Percentiles rank a stretch among this genome's conserved stretches.
phyloP scores from a whole-genome alignment of 1,140 invertebrate genomes.

The Drosophila bocki region DNA sequence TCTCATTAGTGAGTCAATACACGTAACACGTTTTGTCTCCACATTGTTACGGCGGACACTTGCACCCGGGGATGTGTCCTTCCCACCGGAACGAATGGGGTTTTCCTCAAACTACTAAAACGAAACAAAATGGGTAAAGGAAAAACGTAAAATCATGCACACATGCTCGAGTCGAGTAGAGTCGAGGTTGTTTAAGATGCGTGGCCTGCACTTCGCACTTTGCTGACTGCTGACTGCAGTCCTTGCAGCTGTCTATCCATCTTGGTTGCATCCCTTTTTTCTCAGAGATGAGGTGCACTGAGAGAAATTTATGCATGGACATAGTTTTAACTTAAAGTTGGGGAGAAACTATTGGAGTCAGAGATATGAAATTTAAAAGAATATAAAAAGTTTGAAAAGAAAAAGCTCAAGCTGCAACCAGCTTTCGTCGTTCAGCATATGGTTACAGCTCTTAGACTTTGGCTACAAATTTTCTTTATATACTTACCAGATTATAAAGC shows the following conservation, averaged over 20 bases:
- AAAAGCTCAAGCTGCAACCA: too few species aligned
- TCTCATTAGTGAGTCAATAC: constrained; percentile 79
- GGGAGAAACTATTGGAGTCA: not conserved
- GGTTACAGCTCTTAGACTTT: too few species aligned
- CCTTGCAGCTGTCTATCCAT: constrained; percentile 54
- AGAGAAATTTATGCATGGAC: not conserved
- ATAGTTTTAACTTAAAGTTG: not conserved
- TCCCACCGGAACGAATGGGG: not conserved
- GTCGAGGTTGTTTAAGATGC: constrained; percentile 62
- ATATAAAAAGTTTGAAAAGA: too few species aligned
- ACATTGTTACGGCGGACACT: constrained; percentile 62
- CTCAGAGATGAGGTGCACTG: constrained; percentile 30
- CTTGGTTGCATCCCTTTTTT: constrained; percentile 42
- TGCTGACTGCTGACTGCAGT: constrained; percentile 69
- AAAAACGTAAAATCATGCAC: constrained; percentile 24
- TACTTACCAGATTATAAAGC: not conserved
- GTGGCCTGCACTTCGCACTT: constrained; percentile 61
- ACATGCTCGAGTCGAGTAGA: constrained; percentile 21
- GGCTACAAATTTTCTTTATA: not conserved
- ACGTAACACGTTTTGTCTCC: constrained; percentile 71
- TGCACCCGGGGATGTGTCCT: constrained; percentile 7
- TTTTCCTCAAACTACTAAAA: constrained; percentile 5
- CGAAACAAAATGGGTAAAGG: not conserved
- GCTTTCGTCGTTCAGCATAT: too few species aligned
- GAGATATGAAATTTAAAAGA: too few species aligned